These are phyloP conservation scores for Hystrix cristata DNA, from an alignment of 2,113 vertebrate species.

Conservation along the genomic window DNA sequence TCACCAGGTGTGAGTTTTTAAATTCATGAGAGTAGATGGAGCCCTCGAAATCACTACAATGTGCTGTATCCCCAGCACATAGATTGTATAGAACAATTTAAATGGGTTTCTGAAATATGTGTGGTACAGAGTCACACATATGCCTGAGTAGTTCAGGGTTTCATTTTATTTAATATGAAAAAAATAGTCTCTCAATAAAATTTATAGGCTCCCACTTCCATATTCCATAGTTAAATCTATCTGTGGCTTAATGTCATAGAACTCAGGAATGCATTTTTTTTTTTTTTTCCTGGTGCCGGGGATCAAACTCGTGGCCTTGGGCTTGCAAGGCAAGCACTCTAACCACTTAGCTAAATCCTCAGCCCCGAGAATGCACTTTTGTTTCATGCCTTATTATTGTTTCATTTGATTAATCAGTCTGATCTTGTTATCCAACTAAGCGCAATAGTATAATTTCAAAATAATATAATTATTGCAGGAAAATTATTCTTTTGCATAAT, in stretches of 20 bases:
- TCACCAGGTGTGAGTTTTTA: neutral
- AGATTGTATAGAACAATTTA: neutral
- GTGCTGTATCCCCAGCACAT: neutral
- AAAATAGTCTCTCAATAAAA: neutral
- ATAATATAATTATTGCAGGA: neutral
- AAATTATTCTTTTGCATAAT: neutral
- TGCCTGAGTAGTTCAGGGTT: neutral
- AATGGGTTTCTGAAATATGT: neutral
- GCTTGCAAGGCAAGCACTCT: too few species aligned
- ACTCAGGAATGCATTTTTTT: neutral
- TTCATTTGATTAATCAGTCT: conserved; percentile 17
- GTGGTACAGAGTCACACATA: neutral
- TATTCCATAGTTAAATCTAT: neutral
- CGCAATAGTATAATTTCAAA: conserved; percentile 6
- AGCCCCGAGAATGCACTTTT: neutral
- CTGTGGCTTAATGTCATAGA: neutral
- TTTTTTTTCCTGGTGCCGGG: too few species aligned
- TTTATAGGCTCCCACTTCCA: neutral
- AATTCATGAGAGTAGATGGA: neutral
- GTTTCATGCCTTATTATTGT: conserved; percentile 10
- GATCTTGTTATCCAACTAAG: neutral
- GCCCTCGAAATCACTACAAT: neutral
- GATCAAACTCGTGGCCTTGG: too few species aligned
- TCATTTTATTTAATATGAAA: conserved; percentile 52
- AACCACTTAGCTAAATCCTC: too few species aligned